phyloP scores from a whole-genome alignment of 2,113 vertebrate species.

The Scortum barcoo region DNA sequence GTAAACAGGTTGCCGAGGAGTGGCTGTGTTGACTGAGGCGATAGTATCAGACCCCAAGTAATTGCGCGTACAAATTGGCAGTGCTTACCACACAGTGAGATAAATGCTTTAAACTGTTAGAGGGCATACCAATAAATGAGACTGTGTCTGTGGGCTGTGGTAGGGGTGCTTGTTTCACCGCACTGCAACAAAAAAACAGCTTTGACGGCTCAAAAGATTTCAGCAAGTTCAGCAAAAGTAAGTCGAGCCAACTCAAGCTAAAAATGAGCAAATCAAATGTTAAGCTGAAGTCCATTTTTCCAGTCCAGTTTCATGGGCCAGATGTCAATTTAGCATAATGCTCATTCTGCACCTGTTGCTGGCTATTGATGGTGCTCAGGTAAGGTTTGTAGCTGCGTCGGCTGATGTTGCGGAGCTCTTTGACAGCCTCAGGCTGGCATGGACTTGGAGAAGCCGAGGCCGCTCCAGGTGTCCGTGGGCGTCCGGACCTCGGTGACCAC shows the following conservation, averaged over 20 bases:
- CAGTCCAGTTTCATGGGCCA: background rate
- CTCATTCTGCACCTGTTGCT: conserved; percentile 74
- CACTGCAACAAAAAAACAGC: conserved; percentile 32
- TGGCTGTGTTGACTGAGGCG: conserved; percentile 51
- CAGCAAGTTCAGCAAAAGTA: conserved; percentile 23
- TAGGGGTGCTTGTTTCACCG: conserved; percentile 30
- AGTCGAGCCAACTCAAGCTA: background rate
- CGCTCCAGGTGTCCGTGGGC: conserved; percentile 88
- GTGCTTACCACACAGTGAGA: conserved; percentile 57
- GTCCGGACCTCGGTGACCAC: conserved; percentile 86
- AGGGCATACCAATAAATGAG: conserved; percentile 50
- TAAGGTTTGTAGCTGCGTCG: conserved; percentile 86
- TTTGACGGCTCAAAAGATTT: conserved; percentile 6
- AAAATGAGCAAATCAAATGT: background rate
- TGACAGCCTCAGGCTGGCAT: conserved; percentile 87
- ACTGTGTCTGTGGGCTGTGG: conserved; percentile 10
- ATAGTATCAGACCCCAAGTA: conserved; percentile 60
- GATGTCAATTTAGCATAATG: background rate
- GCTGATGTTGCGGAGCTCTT: conserved; percentile 84
- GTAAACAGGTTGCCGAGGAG: conserved; percentile 59
- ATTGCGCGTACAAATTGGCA: conserved; percentile 65
- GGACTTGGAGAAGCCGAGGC: conserved; percentile 88
- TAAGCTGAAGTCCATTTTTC: background rate
- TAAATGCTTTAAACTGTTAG: conserved; percentile 59
- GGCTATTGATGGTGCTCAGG: conserved; percentile 66